phyloP scores from a whole-genome alignment of 2,797 vertebrate species.

The Sebastes cheni region DNA sequence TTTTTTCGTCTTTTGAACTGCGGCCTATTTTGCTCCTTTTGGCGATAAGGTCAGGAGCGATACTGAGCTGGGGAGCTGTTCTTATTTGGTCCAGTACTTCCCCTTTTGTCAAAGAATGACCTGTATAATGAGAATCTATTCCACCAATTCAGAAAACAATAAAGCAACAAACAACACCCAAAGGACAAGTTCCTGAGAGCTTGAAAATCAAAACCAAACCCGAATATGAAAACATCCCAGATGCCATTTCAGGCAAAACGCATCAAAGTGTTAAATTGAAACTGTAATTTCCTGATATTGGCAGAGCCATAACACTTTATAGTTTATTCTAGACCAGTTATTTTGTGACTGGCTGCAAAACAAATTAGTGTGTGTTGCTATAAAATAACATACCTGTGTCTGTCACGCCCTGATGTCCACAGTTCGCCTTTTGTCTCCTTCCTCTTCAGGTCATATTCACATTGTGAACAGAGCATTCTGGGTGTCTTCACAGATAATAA shows the following conservation, averaged over 20 bases:
- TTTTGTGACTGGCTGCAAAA: background rate
- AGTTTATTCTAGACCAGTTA: background rate
- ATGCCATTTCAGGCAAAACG: background rate
- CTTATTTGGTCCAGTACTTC: background rate
- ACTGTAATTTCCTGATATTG: background rate
- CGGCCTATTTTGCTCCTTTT: background rate
- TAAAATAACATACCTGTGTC: background rate
- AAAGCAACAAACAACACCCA: background rate
- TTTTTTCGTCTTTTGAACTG: background rate
- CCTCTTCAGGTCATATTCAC: background rate
- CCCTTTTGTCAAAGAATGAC: background rate
- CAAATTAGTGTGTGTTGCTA: background rate
- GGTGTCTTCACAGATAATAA: too few relatives aligned
- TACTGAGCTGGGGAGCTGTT: too few relatives aligned
- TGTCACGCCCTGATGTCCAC: background rate
- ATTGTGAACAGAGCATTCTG: background rate
- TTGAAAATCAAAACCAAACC: background rate
- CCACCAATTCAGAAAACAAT: background rate
- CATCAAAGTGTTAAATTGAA: background rate
- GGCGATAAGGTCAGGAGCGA: too few relatives aligned
- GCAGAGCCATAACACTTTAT: too few relatives aligned
- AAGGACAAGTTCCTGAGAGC: background rate
- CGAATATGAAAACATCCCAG: background rate
- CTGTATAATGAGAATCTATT: background rate
- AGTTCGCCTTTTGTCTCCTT: background rate